Evolutionary conservation across 2,888 invertebrate species (phyloP).

Genomic region (Dasysyrphus albostriatus): DNA sequence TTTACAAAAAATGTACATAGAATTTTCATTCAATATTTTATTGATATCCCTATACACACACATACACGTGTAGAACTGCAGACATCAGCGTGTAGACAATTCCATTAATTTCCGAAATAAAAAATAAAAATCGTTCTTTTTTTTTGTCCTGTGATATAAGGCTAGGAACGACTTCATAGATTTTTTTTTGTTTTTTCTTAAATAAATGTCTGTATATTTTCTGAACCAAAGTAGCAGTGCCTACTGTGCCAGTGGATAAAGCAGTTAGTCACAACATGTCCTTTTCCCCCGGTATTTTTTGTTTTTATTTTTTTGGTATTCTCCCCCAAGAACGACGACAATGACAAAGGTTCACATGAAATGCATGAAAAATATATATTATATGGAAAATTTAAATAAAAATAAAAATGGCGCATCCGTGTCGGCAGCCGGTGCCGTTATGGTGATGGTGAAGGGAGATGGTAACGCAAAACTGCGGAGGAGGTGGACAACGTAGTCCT

Average conservation of each 20-base stretch:
- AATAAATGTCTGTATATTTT: constrained; percentile 53
- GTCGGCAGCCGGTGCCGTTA: constrained; percentile 24
- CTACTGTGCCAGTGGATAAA: constrained; percentile 4
- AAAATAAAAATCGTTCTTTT: neutral
- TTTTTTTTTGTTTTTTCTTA: neutral
- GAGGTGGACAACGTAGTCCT: constrained; percentile 28
- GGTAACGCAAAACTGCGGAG: neutral
- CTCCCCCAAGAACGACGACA: constrained; percentile 11
- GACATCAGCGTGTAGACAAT: constrained; percentile 58
- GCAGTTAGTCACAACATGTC: constrained; percentile 42
- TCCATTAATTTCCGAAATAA: constrained; percentile 62
- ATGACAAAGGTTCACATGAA: constrained; percentile 31
- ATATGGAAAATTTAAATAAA: constrained; percentile 59
- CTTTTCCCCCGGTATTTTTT: neutral
- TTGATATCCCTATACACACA: constrained; percentile 36
- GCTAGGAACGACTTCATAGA: neutral
- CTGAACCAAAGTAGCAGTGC: constrained; percentile 34
- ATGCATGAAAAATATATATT: constrained; percentile 40
- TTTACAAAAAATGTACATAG: constrained; percentile 30
- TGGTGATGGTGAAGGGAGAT: neutral
- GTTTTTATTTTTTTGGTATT: too few relatives aligned
- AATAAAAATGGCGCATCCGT: constrained; percentile 43
- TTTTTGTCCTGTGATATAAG: constrained; percentile 18
- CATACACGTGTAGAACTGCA: neutral
- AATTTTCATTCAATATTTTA: constrained; percentile 66